Evolutionary conservation across 2,113 vertebrate species (phyloP).

Genomic region (Aegypius monachus): DNA sequence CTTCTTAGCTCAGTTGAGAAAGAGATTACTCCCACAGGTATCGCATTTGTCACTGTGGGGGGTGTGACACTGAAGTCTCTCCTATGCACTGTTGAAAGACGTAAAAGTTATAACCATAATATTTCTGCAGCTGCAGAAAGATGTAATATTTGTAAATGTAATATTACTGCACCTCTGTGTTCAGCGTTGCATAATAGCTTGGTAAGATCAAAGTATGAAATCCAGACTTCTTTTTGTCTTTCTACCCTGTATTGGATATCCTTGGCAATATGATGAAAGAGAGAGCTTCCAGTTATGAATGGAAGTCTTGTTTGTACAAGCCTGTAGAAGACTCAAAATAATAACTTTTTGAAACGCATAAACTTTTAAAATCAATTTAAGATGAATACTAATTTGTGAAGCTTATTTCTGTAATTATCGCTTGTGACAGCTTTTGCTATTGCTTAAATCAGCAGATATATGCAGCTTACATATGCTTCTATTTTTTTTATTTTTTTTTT

Average conservation of each 20-base stretch:
- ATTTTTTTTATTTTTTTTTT: not conserved
- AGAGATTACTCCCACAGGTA: not conserved
- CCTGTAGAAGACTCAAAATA: not conserved
- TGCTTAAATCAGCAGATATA: not conserved
- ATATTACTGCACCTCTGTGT: not conserved
- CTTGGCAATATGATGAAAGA: not conserved
- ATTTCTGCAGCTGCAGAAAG: not conserved
- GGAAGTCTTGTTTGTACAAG: not conserved
- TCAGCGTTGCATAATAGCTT: not conserved
- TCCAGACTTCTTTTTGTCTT: not conserved
- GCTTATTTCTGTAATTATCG: not conserved
- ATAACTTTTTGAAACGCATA: not conserved
- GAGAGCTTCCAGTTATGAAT: not conserved
- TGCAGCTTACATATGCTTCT: not conserved
- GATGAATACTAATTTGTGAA: not conserved
- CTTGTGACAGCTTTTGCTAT: not conserved
- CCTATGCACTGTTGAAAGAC: not conserved
- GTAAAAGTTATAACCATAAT: not conserved
- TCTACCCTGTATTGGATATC: not conserved
- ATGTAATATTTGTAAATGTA: not conserved
- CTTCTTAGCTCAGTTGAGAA: not conserved
- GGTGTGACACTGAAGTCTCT: not conserved
- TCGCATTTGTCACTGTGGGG: not conserved
- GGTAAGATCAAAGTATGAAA: not conserved
- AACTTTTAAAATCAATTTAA: not conserved